Evolutionary conservation across 2,888 invertebrate genomes (phyloP).

Genomic region (Drosophila maculinotata): DNA sequence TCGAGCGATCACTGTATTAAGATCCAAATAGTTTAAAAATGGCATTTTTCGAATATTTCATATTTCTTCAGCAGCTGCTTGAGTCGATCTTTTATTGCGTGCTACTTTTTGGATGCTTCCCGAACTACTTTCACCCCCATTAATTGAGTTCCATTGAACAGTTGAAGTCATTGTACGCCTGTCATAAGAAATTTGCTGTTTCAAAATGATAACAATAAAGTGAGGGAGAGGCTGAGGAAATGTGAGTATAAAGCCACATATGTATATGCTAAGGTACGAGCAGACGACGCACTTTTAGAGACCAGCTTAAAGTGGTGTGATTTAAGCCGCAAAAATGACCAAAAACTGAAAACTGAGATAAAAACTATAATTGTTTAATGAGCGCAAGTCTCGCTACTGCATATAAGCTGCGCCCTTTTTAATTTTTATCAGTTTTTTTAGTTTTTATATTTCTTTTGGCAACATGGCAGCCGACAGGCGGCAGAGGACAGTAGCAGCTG

Average conservation of each 20-base stretch:
- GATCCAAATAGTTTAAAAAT: neutral
- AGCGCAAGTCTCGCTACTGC: constrained; percentile 18
- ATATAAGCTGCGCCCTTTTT: constrained; percentile 29
- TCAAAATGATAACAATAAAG: constrained; percentile 10
- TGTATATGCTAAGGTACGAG: constrained; percentile 1
- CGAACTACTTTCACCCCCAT: neutral
- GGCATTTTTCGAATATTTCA: neutral
- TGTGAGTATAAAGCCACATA: constrained; percentile 30
- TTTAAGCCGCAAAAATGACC: constrained; percentile 40
- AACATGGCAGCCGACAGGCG: constrained; percentile 49
- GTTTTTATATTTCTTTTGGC: constrained; percentile 22
- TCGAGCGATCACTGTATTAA: too few species aligned
- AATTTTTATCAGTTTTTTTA: constrained; percentile 11
- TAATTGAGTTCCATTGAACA: neutral
- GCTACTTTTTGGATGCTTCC: neutral
- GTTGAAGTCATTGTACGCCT: neutral
- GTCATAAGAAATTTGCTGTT: constrained; percentile 1
- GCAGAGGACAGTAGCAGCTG: constrained; percentile 52
- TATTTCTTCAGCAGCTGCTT: neutral
- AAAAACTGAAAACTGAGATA: constrained; percentile 35
- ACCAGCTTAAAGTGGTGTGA: constrained; percentile 53
- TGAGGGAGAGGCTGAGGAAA: constrained; percentile 1
- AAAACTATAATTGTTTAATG: constrained; percentile 72
- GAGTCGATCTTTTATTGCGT: neutral
- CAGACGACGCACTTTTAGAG: constrained; percentile 15